phyloP scores from a whole-genome alignment of 2,888 invertebrate genomes.

The Synergus laeviventris region DNA sequence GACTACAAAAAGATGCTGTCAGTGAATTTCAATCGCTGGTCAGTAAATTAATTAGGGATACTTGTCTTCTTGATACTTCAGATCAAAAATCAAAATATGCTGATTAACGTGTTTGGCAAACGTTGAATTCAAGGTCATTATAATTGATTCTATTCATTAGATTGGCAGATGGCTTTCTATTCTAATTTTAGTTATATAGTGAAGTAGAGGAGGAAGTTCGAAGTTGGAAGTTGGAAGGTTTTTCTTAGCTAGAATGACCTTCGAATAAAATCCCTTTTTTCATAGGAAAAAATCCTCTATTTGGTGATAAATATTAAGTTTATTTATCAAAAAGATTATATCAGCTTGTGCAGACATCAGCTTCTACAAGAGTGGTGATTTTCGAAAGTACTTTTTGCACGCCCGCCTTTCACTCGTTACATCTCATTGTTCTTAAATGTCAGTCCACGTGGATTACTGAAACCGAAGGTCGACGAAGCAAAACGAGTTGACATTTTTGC shows the following conservation, averaged over 20 bases:
- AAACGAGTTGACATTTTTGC: conserved; percentile 21
- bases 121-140: background rate
- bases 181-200: background rate
- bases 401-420: conserved; percentile 50
- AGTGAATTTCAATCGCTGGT: conserved; percentile 5
- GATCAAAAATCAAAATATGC: too few species aligned
- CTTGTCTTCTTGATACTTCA: background rate
- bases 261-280: too few species aligned
- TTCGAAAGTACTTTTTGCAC: conserved; percentile 55
- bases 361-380: conserved; percentile 42
- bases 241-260: too few species aligned
- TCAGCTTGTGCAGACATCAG: background rate
- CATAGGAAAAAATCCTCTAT: too few species aligned
- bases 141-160: background rate
- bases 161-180: background rate
- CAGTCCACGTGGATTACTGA: conserved; percentile 32
- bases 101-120: background rate
- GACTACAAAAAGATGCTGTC: background rate
- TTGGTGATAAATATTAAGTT: background rate
- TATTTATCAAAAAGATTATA: background rate
- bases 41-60: background rate
- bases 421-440: conserved; percentile 51
- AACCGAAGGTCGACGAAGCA: conserved; percentile 14
- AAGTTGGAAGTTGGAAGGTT: background rate
- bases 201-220: background rate